phyloP scores from a whole-genome alignment of 2,888 invertebrate species.

The Agriopis aurantiaria region DNA sequence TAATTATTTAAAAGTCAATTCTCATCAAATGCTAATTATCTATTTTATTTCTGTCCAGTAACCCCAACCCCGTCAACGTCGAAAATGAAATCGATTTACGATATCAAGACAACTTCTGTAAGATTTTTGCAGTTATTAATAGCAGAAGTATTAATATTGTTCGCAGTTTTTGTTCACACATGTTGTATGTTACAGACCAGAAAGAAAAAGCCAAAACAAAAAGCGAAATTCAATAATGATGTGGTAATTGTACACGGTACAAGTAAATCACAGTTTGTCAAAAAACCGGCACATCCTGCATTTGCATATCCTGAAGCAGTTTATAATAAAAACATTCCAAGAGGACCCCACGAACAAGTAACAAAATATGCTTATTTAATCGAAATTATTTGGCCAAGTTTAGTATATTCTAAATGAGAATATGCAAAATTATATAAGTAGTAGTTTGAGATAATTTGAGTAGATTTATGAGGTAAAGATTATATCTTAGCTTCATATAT shows the following conservation, averaged over 20 bases:
- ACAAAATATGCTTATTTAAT: not conserved
- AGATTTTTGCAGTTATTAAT: not conserved
- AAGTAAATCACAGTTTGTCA: not conserved
- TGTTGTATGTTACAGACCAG: not conserved
- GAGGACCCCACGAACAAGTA: conserved; percentile 2
- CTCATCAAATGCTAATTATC: not conserved
- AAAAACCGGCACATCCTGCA: not conserved
- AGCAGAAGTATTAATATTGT: not conserved
- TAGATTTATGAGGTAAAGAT: too few relatives aligned
- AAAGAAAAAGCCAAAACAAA: not conserved
- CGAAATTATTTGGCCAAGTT: too few relatives aligned
- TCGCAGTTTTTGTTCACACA: not conserved
- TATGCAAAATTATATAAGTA: too few relatives aligned
- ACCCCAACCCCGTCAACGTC: conserved; percentile 3
- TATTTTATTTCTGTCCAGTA: conserved; percentile 8
- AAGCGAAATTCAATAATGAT: not conserved
- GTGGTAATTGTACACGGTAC: not conserved
- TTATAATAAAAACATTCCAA: conserved; percentile 1
- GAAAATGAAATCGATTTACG: conserved; percentile 35
- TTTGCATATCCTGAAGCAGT: not conserved
- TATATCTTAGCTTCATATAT: too few relatives aligned
- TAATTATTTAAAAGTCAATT: too few relatives aligned
- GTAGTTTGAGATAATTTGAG: too few relatives aligned
- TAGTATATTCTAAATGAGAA: too few relatives aligned
- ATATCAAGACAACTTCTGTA: conserved; percentile 16